Evolutionary conservation across 2,797 vertebrate genomes (phyloP).

Genomic region (Cheirogaleus major): DNA sequence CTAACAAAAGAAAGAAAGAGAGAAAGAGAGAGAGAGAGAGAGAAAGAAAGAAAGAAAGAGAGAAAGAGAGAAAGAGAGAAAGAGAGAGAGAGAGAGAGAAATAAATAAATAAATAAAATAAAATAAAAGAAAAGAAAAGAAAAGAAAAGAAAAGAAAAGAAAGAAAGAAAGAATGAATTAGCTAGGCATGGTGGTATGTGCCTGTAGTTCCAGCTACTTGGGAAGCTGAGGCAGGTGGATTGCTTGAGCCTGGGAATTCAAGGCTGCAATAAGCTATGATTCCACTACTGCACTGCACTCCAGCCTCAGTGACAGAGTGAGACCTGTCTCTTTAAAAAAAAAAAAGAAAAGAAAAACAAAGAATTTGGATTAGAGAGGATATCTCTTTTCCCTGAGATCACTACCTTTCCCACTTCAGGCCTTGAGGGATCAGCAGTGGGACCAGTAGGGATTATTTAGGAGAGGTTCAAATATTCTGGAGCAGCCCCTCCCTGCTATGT

Average conservation of each 20-base stretch:
- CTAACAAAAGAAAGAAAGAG: no score
- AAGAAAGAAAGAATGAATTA: no score
- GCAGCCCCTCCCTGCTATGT: rapidly evolving
- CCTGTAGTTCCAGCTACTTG: background rate
- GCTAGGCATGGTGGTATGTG: background rate
- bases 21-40: no score
- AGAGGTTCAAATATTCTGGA: background rate
- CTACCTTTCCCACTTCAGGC: background rate
- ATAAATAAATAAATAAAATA: no score
- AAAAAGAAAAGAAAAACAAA: no score
- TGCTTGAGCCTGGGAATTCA: background rate
- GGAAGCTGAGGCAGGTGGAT: background rate
- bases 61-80: no score
- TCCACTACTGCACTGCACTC: background rate
- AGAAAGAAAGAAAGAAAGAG: no score
- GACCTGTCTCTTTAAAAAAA: background rate
- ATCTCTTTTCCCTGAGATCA: background rate
- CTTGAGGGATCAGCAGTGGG: background rate
- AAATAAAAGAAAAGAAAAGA: no score
- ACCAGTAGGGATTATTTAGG: background rate
- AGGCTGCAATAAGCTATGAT: no score
- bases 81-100: no score
- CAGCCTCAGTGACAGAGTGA: background rate
- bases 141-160: no score
- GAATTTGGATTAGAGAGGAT: background rate